These are phyloP conservation scores for Leptonema lineaticorne DNA, from an alignment of 1,140 invertebrate species.

Conservation along the genomic window DNA sequence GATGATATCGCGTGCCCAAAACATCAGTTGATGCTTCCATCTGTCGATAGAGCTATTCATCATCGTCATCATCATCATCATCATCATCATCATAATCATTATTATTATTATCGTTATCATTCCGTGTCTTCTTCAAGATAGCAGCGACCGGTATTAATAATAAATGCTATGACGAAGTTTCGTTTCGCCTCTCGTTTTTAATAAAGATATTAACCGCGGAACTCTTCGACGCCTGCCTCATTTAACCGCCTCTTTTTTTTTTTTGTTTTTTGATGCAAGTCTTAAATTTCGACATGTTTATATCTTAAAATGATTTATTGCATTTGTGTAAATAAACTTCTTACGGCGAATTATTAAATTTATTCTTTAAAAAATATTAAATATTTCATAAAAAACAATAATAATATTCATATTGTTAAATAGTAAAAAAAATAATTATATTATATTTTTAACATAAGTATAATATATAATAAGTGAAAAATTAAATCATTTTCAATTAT, in stretches of 20 bases:
- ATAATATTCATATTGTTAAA: no score
- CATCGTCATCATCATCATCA: slow-evolving; percentile 29
- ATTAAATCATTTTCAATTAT: no score
- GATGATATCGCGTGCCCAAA: slow-evolving; percentile 26
- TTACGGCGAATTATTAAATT: neutral
- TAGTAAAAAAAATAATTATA: no score
- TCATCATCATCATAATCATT: slow-evolving; percentile 7
- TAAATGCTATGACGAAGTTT: neutral
- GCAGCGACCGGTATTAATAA: neutral
- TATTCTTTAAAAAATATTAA: no score
- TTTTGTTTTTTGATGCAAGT: neutral
- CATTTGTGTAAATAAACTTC: neutral
- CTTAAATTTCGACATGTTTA: no score
- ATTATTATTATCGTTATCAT: slow-evolving; percentile 21
- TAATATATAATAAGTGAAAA: no score
- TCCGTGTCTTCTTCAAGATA: neutral
- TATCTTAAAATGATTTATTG: neutral
- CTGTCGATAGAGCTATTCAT: slow-evolving; percentile 32
- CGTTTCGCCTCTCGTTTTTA: neutral
- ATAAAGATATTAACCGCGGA: slow-evolving; percentile 19
- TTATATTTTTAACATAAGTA: no score
- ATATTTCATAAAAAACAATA: no score
- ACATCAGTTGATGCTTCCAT: slow-evolving; percentile 13
- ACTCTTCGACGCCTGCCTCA: neutral
- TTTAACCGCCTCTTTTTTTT: neutral